Evolutionary conservation across 2,888 invertebrate genomes (phyloP).

Genomic region (Pristionchus fissidentatus): DNA sequence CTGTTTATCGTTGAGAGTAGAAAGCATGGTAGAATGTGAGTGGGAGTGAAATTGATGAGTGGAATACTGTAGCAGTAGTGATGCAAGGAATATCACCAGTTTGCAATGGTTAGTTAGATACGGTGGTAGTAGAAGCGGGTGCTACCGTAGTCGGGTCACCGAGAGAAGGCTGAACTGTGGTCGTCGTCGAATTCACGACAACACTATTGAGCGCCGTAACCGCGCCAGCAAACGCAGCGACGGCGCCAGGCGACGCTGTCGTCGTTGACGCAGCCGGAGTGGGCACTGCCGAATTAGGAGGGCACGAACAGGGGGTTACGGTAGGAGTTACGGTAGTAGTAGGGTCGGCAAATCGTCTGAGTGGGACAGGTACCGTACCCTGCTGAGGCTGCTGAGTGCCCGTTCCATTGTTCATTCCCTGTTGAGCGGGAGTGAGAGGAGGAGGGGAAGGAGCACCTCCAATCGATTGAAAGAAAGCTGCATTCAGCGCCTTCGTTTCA

Average conservation of each 20-base stretch:
- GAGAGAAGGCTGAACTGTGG: slow-evolving; percentile 18
- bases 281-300: background rate
- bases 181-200: background rate
- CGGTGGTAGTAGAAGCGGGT: background rate
- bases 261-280: slow-evolving; percentile 12
- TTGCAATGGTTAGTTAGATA: background rate
- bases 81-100: background rate
- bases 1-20: background rate
- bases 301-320: slow-evolving; percentile 8
- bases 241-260: background rate
- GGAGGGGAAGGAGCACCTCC: slow-evolving; percentile 47
- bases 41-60: slow-evolving; percentile 10
- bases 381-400: background rate
- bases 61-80: slow-evolving; percentile 2
- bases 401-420: slow-evolving; percentile 33
- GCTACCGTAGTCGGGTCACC: slow-evolving; percentile 24
- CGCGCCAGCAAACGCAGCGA: background rate
- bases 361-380: background rate
- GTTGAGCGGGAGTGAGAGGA: slow-evolving; percentile 41
- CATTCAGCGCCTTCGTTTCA: slow-evolving; percentile 57
- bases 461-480: slow-evolving; percentile 54
- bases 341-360: background rate
- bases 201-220: background rate
- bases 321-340: slow-evolving; percentile 34
- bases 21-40: background rate